Conservation (phyloP, 2,797 vertebrate species). For the Coracias cyanogaster region DNA sequence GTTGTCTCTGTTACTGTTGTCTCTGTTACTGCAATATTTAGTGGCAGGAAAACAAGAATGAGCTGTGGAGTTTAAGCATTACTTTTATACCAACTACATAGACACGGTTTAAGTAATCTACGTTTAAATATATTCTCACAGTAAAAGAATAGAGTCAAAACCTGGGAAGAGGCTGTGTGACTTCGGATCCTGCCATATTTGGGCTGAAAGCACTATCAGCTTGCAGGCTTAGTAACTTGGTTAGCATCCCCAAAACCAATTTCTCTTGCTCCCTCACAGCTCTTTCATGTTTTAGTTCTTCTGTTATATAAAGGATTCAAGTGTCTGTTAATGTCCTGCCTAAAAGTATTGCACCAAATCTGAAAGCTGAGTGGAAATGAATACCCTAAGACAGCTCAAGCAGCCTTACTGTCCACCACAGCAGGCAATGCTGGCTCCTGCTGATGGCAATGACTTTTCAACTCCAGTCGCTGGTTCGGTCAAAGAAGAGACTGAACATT, state of each 20-base stretch:
- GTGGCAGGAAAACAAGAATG: neutral
- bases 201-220: neutral
- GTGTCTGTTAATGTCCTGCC: neutral
- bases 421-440: neutral
- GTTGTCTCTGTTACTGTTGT: neutral
- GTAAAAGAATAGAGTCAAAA: neutral
- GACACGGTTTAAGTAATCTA: neutral
- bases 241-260: neutral
- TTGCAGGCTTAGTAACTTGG: neutral
- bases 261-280: neutral
- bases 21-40: neutral
- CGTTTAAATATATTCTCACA: neutral
- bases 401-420: neutral
- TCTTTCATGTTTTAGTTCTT: neutral
- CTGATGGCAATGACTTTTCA: neutral
- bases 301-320: neutral
- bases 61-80: neutral
- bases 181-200: neutral
- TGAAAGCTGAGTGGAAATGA: neutral
- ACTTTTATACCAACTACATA: neutral
- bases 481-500: neutral
- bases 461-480: neutral
- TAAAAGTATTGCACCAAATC: neutral
- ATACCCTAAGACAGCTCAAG: neutral
- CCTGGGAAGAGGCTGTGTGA: neutral